These are phyloP conservation scores for Etheostoma cragini DNA, from an alignment of 2,113 vertebrate species.

Conservation along the genomic window DNA sequence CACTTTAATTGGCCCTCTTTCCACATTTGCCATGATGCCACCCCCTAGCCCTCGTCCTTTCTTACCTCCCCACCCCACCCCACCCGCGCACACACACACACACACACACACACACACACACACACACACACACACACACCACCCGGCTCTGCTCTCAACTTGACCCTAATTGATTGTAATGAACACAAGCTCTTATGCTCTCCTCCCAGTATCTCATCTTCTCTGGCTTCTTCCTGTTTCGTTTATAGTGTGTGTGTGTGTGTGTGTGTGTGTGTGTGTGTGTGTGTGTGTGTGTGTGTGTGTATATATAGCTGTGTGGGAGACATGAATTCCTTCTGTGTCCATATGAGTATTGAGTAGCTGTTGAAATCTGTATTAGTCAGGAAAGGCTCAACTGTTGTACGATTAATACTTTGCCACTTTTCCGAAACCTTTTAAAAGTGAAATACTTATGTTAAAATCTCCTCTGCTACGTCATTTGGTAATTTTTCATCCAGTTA, in stretches of 20 bases:
- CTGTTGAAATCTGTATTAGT: slow-evolving; percentile 45
- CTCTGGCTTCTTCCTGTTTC: slow-evolving; percentile 56
- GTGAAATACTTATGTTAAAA: slow-evolving; percentile 9
- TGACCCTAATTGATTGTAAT: slow-evolving; percentile 83
- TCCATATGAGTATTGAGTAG: slow-evolving; percentile 40
- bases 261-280: no score
- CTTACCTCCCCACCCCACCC: not conserved
- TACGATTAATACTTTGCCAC: slow-evolving; percentile 34
- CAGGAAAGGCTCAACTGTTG: slow-evolving; percentile 39
- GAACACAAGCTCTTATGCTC: slow-evolving; percentile 66
- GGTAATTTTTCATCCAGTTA: slow-evolving; percentile 1
- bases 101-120: no score
- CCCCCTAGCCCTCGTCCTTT: slow-evolving; percentile 49
- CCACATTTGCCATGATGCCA: slow-evolving; percentile 74
- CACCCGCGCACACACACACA: no score
- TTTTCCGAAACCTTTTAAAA: slow-evolving; percentile 35
- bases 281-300: no score
- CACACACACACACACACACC: not conserved
- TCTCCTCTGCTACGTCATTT: not conserved
- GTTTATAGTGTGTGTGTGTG: slow-evolving; percentile 38
- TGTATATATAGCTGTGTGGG: slow-evolving; percentile 17
- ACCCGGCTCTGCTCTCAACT: slow-evolving; percentile 61
- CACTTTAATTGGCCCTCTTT: slow-evolving; percentile 78
- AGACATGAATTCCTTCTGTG: slow-evolving; percentile 43
- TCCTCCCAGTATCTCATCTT: slow-evolving; percentile 52